Evolutionary conservation across 2,113 vertebrate genomes (phyloP), one percentile per base, ranked within the genome.

Genomic region (Cheilinus undulatus): DNA sequence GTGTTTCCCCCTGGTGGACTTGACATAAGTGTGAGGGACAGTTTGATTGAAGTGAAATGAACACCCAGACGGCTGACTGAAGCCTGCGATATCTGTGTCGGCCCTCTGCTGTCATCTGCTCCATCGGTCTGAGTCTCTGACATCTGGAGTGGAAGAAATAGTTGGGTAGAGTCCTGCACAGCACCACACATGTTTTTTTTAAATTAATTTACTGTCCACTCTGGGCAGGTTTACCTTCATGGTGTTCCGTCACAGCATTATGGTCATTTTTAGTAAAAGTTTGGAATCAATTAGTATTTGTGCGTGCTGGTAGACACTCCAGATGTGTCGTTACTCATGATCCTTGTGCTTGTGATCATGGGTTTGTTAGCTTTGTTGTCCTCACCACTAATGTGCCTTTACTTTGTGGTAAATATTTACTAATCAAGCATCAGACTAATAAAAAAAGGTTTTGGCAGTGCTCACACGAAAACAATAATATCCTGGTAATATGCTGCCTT

Each of bases 141-240:
- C 77, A 82, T 90, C 82, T 87, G 79, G 81, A 82, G 58, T 64
- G 63, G 59, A 76, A 69, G 66, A 84, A 70, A 43, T 12, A 5
- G 45, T 0, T 3, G 58, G 46, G 49, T 43, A n/a, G n/a, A 11
- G 9, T 34, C 32, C n/a, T n/a, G n/a, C n/a, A n/a, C n/a, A n/a
- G n/a, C n/a, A n/a, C n/a, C n/a, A n/a, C n/a, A n/a, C 50, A 50
- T 63, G 71, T 59, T 58, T 45, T n/a, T 45, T 48, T 27, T 49
- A 2, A 34, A 15, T 15, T 13, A 24, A 71, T 68, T 58, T 22
- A 40, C 43, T 24, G 22, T 27, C 76, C 36, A 60, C 45, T 40
- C 1, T 62, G 26, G 64, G 46, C 61, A 60, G 54, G 58, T 86
- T 86, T 57, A 34, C 40, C 49, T 74, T 68, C 36, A 60, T 20